phyloP scores from a whole-genome alignment of 2,797 vertebrate genomes.

The Hippocampus kuda region DNA sequence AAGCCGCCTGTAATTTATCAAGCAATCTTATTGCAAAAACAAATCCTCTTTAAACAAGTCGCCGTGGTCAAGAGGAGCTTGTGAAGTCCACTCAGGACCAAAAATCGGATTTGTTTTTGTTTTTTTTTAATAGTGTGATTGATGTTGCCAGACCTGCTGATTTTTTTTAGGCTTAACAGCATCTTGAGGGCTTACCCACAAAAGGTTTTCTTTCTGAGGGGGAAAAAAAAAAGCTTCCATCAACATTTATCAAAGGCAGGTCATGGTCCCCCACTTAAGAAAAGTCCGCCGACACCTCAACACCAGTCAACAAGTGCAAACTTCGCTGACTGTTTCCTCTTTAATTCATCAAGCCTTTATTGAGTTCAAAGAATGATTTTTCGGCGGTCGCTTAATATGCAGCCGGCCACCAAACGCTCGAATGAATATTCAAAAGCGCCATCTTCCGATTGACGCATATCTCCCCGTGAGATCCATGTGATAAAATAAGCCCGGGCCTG shows the following conservation, averaged over 20 bases:
- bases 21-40: conserved; percentile 7
- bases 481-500: conserved; percentile 56
- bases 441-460: conserved; percentile 53
- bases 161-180: background rate
- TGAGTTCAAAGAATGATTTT: conserved; percentile 4
- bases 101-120: background rate
- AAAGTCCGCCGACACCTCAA: background rate
- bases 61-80: conserved; percentile 1
- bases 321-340: background rate
- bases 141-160: background rate
- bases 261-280: background rate
- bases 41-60: conserved; percentile 3
- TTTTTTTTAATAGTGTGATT: background rate
- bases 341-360: conserved; percentile 3
- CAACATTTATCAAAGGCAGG: background rate
- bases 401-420: conserved; percentile 24
- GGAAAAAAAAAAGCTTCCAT: background rate
- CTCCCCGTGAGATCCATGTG: conserved; percentile 50
- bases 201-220: background rate
- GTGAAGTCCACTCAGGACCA: background rate
- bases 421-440: conserved; percentile 60
- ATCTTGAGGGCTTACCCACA: background rate
- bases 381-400: conserved; percentile 38
- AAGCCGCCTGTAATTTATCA: conserved; percentile 5
- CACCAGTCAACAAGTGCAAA: background rate